phyloP scores from a whole-genome alignment of 2,888 invertebrate genomes.

The Chymomyza procnemis region DNA sequence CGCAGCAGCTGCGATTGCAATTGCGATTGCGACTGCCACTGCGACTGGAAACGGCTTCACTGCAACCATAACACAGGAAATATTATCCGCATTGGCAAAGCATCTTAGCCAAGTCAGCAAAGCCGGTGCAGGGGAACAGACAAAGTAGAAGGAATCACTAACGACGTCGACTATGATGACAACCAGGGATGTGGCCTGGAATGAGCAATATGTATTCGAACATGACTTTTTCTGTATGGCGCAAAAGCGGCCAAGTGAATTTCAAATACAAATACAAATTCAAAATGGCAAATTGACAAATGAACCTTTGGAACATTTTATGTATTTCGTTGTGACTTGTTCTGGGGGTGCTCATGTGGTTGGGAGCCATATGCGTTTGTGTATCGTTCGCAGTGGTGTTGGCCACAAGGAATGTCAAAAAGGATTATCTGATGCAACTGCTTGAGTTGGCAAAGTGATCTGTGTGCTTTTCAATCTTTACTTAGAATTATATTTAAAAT shows the following conservation, averaged over 20 bases:
- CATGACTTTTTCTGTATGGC: conserved; percentile 7
- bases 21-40: conserved; percentile 29
- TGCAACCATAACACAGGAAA: conserved; percentile 59
- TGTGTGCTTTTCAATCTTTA: too few relatives aligned
- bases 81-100: conserved; percentile 71
- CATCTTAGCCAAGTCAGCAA: conserved; percentile 42
- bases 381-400: too few relatives aligned
- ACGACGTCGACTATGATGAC: not conserved
- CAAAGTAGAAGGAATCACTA: not conserved
- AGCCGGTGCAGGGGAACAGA: not conserved
- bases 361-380: not conserved
- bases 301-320: conserved; percentile 70
- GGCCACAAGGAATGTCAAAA: too few relatives aligned
- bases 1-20: not conserved
- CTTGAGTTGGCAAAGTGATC: too few relatives aligned
- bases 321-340: conserved; percentile 57
- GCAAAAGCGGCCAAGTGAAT: conserved; percentile 70
- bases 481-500: too few relatives aligned
- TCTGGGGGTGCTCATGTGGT: conserved; percentile 20
- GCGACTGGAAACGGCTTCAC: conserved; percentile 62
- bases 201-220: not conserved
- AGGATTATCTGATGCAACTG: too few relatives aligned
- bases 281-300: conserved; percentile 66
- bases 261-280: conserved; percentile 68
- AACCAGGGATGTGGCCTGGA: conserved; percentile 8